Evolutionary conservation across 1,140 invertebrate species (phyloP).

Genomic region (Parasteatoda tepidariorum): DNA sequence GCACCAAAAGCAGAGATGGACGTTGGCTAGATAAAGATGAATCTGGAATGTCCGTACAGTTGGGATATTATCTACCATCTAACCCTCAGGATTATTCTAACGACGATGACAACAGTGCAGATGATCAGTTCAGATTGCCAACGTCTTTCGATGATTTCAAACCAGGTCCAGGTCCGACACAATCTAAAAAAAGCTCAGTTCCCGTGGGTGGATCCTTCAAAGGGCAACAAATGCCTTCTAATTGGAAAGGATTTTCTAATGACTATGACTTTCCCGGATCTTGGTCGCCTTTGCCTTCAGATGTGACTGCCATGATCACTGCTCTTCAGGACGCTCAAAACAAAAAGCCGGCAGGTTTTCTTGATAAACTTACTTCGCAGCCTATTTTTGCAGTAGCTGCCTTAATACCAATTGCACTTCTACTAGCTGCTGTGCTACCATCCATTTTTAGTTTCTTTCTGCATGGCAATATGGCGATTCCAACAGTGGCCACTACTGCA

Average conservation of each 20-base stretch:
- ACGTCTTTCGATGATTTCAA: slow-evolving; percentile 46
- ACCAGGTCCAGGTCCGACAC: neutral
- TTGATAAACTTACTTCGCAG: slow-evolving; percentile 14
- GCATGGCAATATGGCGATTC: neutral
- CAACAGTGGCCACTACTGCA: slow-evolving; percentile 20
- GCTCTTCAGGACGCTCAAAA: neutral
- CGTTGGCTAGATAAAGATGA: neutral
- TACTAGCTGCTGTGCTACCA: slow-evolving; percentile 51
- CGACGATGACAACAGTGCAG: neutral
- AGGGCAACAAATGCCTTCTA: neutral
- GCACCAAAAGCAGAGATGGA: neutral
- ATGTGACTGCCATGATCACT: neutral
- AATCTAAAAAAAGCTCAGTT: neutral
- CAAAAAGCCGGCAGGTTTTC: slow-evolving; percentile 4
- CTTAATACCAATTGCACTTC: slow-evolving; percentile 20
- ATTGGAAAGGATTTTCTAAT: slow-evolving; percentile 6
- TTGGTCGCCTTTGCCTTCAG: slow-evolving; percentile 1
- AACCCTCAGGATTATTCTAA: neutral
- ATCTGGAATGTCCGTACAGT: neutral
- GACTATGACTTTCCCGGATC: neutral
- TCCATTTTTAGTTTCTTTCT: neutral
- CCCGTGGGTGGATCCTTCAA: neutral
- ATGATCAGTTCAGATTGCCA: neutral
- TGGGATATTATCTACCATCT: slow-evolving; percentile 15
- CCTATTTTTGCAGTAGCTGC: slow-evolving; percentile 5